phyloP scores from a whole-genome alignment of 2,888 invertebrate genomes.

The Chaetogeoica ovagalla region DNA sequence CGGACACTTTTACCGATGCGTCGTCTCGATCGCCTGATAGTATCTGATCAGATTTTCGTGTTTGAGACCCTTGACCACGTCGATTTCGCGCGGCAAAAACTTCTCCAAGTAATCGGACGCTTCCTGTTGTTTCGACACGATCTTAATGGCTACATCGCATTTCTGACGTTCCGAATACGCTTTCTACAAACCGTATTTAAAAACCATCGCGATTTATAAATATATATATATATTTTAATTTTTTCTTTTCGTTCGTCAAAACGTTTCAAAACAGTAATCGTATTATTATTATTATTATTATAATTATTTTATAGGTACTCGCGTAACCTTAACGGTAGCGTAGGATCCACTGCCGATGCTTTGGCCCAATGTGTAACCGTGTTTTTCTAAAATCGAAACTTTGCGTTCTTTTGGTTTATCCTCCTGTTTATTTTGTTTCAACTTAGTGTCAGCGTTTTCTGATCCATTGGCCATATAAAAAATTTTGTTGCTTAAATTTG shows the following conservation, averaged over 20 bases:
- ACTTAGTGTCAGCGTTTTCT: background rate
- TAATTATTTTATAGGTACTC: too few relatives aligned
- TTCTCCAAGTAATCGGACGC: slow-evolving; percentile 79
- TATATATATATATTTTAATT: background rate
- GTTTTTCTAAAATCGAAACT: slow-evolving; percentile 74
- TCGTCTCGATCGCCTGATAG: slow-evolving; percentile 82
- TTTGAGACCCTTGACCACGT: slow-evolving; percentile 78
- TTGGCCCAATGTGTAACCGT: slow-evolving; percentile 75
- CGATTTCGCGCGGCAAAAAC: slow-evolving; percentile 80
- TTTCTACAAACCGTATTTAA: slow-evolving; percentile 61
- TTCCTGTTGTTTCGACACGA: slow-evolving; percentile 79
- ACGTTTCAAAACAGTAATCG: too few relatives aligned
- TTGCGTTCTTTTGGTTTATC: slow-evolving; percentile 54
- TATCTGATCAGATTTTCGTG: slow-evolving; percentile 80
- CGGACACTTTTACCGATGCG: slow-evolving; percentile 68
- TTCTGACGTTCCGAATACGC: slow-evolving; percentile 75
- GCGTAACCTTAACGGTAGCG: slow-evolving; percentile 76
- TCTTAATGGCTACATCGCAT: slow-evolving; percentile 78
- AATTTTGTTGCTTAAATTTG: background rate
- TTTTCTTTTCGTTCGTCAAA: too few relatives aligned
- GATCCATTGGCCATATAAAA: slow-evolving; percentile 33
- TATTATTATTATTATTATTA: too few relatives aligned
- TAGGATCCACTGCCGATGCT: slow-evolving; percentile 82
- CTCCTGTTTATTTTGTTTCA: background rate
- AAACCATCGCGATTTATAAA: background rate